Base-by-base conservation (phyloP, 2,888 invertebrate species). In the Andrena dorsata region DNA sequence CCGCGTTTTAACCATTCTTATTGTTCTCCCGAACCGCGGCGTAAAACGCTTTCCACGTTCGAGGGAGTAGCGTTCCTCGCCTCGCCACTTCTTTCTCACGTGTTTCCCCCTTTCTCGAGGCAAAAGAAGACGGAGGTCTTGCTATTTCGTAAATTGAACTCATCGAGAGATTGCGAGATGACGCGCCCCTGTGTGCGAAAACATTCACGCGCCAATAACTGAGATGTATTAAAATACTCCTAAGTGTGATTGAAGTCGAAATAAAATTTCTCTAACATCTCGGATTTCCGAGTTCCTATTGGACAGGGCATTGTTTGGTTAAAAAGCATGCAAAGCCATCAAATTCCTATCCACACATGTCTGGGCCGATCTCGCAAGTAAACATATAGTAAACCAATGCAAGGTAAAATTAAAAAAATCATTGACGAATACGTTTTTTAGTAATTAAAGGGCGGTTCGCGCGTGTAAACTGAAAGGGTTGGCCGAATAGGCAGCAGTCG, bases 71-170 rank as follows among this genome's bases (percentile, higher is more conserved):
- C 64, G 72, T 53, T 10, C 10, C 35, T 53, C 26, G 26, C 23
- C n/a, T 64, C 10, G 20, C 5, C 23, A 13, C 13, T 64, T 7
- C 13, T 4, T 64, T 35, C n/a, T 53, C 10, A 7, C 8, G 41
- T 26, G 13, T 63, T 26, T 28, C 6, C 28, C 26, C 35, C 41
- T 63, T 77, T 51, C n/a, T 16, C n/a, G n/a, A 3, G 63, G 82
- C 68, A 76, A 28, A 23, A 51, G n/a, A 75, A 71, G 20, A 64
- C 63, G 13, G 76, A 65, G 26, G 20, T 41, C 49, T 51, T 66
- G 63, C 91, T 92, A 81, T 73, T 72, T 64, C 90, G 1, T 92
- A 92, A 86, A 66, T 89, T 23, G 91, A 89, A 20, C 41, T 92
- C 7, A 89, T 86, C 20, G 64, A 83, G 20, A 76, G 92, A 16